phyloP scores from a whole-genome alignment of 2,797 vertebrate species.

The Megaceryle alcyon region DNA sequence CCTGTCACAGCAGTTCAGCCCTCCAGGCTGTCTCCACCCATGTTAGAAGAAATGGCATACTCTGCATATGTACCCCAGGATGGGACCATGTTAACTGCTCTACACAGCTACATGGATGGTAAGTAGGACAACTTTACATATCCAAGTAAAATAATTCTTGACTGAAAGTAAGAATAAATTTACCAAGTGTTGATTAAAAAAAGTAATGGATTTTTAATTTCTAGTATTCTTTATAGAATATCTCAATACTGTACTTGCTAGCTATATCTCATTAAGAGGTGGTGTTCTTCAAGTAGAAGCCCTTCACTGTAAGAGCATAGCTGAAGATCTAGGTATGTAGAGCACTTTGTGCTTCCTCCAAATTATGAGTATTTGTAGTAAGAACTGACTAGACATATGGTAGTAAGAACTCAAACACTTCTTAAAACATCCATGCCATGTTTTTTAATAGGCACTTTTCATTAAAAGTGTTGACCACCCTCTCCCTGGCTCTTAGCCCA shows the following conservation, averaged over 20 bases:
- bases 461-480: background rate
- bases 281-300: background rate
- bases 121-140: conserved; percentile 58
- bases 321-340: background rate
- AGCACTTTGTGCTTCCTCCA: background rate
- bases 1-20: conserved; percentile 85
- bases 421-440: fast-evolving
- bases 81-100: conserved; percentile 89
- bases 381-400: background rate
- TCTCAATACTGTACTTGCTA: background rate
- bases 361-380: background rate
- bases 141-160: background rate
- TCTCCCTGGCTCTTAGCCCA: background rate
- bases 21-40: conserved; percentile 86
- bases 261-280: background rate
- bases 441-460: background rate
- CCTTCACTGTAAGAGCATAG: background rate
- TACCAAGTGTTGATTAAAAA: background rate
- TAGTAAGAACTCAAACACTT: background rate
- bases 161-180: background rate
- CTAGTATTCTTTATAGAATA: background rate
- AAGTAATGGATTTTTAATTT: background rate
- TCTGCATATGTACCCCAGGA: conserved; percentile 88
- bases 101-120: conserved; percentile 96
- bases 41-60: conserved; percentile 92